These are phyloP conservation scores for Eubucco bourcierii DNA, from an alignment of 2,113 vertebrate genomes.

Conservation along the genomic window DNA sequence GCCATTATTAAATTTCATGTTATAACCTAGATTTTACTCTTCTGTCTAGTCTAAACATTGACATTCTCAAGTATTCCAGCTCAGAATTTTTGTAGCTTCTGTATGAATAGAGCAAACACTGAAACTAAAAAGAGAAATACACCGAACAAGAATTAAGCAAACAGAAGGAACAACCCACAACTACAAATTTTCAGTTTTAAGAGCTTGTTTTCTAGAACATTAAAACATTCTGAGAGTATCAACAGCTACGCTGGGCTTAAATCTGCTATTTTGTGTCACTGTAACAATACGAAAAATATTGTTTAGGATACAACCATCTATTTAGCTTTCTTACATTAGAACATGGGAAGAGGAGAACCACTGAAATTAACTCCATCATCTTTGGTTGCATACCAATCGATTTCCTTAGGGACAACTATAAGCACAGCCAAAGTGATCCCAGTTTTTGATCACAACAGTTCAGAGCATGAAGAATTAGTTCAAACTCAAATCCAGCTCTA, in stretches of 20 bases:
- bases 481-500: background rate
- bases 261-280: background rate
- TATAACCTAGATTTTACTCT: background rate
- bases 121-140: background rate
- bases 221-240: background rate
- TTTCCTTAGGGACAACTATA: background rate
- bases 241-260: background rate
- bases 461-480: background rate
- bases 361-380: background rate
- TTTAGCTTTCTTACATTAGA: background rate
- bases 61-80: background rate
- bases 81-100: background rate
- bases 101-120: background rate
- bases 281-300: background rate
- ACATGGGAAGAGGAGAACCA: background rate
- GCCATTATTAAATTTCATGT: background rate
- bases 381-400: background rate
- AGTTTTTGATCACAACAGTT: background rate
- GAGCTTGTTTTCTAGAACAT: background rate
- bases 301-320: background rate
- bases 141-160: background rate
- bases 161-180: background rate
- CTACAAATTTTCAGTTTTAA: background rate
- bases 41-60: background rate
- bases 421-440: background rate